Evolutionary conservation across 2,113 vertebrate genomes (phyloP).

Genomic region (Rhabdomys dilectus): DNA sequence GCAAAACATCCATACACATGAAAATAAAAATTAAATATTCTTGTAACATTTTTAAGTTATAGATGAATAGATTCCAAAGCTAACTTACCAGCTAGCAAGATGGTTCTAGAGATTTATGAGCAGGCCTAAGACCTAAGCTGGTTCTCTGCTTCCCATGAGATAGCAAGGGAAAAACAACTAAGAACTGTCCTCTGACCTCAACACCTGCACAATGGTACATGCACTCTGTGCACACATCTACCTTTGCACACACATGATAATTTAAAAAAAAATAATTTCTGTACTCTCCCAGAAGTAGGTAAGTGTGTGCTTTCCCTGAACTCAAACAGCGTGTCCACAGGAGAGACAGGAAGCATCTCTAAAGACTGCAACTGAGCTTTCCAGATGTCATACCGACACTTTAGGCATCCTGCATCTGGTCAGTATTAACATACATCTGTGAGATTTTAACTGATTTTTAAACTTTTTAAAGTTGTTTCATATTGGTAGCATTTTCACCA

Average conservation of each 20-base stretch:
- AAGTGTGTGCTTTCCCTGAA: not conserved
- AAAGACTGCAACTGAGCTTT: not conserved
- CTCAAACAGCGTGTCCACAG: not conserved
- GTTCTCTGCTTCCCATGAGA: not conserved
- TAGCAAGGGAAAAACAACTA: not conserved
- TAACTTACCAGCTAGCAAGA: not conserved
- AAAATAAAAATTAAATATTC: not conserved
- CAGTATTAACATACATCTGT: not conserved
- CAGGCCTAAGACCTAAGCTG: not conserved
- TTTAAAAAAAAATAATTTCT: not conserved
- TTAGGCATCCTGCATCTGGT: not conserved
- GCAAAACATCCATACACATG: not conserved
- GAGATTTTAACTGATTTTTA: not conserved
- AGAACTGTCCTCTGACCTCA: not conserved
- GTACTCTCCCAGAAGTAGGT: not conserved
- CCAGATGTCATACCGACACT: not conserved
- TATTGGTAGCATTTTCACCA: not conserved
- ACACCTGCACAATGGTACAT: not conserved
- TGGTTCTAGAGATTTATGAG: not conserved
- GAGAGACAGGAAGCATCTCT: not conserved
- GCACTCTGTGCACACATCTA: not conserved
- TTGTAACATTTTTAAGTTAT: not conserved
- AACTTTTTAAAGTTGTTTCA: conserved; percentile 15
- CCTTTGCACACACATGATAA: not conserved
- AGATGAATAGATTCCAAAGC: not conserved